Base-by-base conservation (phyloP, 2,113 vertebrate genomes). In the Otocyon megalotis region DNA sequence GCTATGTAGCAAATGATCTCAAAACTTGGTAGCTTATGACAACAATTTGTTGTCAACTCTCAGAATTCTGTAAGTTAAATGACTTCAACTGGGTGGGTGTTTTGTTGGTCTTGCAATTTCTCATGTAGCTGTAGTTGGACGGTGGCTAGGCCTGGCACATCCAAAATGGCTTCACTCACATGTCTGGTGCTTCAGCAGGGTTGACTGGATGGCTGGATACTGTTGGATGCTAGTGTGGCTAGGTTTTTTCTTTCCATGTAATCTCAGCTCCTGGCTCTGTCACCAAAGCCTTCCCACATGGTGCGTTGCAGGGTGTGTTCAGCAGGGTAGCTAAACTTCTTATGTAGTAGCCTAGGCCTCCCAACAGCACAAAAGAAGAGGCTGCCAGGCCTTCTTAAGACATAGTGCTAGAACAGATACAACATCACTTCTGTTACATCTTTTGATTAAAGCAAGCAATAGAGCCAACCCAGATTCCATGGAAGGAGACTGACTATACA, bases 371-470 rank as follows among this genome's bases (percentile, higher is more conserved):
- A 80, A 79, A 72, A 50, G 5, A 48, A 48, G 48, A 83, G 37
- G 65, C 30, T 77, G 5, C 30, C 53, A 87, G 76, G 30, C 13
- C 56, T 92, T 65, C 32, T 48, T 19, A 65, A 48, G 26, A 16
- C 13, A 37, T 20, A 22, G 32, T 96, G 12, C 35, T 48, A 24
- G 37, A 58, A 54, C 20, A 54, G 50, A 58, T 50, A 76, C 24
- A 50, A 5, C 14, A 26, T 35, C 22, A n/a, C 19, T n/a, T 76
- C 48, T 50, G 81, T 54, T n/a, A 80, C 22, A 30, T 48, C 10
- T 71, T 95, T 83, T 79, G 67, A 88, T 65, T 74, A 90, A 50
- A 93, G 37, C 65, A 56, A 93, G 30, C 74, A 67, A n/a, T 8
- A 92, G 20, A 74, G 14, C 9, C 24, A 74, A n/a, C n/a, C 83